Conservation (phyloP, 2,888 invertebrate genomes). For the Unio delphinus region DNA sequence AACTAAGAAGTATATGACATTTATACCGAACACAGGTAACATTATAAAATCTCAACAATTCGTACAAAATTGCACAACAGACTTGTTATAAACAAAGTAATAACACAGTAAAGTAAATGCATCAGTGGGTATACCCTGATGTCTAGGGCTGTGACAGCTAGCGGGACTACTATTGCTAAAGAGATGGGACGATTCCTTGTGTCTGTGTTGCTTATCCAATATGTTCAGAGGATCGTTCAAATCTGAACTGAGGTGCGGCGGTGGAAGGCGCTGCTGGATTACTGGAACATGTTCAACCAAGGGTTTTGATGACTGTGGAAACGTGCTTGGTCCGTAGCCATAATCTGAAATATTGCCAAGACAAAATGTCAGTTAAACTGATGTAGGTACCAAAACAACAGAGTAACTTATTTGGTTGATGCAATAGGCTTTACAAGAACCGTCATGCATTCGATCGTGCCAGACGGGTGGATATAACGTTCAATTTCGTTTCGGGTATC, state of each 20-base stretch:
- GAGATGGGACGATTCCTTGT: slow-evolving; percentile 39
- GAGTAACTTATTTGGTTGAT: no score
- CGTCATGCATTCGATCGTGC: no score
- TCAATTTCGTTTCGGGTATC: no score
- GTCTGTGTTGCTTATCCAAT: slow-evolving; percentile 54
- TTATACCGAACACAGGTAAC: no score
- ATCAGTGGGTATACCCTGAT: slow-evolving; percentile 33
- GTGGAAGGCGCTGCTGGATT: slow-evolving; percentile 53
- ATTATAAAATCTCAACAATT: no score
- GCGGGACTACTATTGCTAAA: slow-evolving; percentile 48
- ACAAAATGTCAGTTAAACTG: no score
- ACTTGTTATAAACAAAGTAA: no score
- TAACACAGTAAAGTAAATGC: no score
- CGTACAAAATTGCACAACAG: no score
- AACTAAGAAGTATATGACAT: no score
- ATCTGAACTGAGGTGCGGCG: slow-evolving; percentile 30
- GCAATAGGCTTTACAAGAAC: not conserved
- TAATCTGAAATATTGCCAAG: slow-evolving; percentile 34
- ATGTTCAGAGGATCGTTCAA: slow-evolving; percentile 56
- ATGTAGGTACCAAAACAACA: no score
- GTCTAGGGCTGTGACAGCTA: slow-evolving; percentile 53
- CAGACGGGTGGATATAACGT: no score
- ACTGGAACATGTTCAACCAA: slow-evolving; percentile 66
- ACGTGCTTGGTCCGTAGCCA: slow-evolving; percentile 29
- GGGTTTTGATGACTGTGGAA: slow-evolving; percentile 49